phyloP scores from a whole-genome alignment of 1,140 invertebrate genomes.

The Lamellibrachia luymesi region DNA sequence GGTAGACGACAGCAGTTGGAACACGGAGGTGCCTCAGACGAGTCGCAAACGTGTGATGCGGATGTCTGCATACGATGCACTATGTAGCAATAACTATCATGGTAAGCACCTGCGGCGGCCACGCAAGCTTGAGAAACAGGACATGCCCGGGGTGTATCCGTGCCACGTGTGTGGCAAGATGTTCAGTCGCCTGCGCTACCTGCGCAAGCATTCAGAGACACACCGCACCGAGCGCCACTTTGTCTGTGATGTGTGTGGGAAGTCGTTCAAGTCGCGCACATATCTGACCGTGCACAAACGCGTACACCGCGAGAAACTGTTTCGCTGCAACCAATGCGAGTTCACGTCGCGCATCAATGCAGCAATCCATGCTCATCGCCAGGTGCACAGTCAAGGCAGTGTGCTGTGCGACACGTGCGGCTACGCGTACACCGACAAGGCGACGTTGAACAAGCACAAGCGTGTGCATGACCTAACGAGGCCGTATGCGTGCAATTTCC shows the following conservation, averaged over 20 bases:
- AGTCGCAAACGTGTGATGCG: slow-evolving; percentile 34
- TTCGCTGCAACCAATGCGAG: slow-evolving; percentile 47
- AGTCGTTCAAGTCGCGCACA: slow-evolving; percentile 45
- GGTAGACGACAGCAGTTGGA: slow-evolving; percentile 13
- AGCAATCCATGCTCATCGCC: slow-evolving; percentile 49
- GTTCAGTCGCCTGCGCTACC: slow-evolving; percentile 45
- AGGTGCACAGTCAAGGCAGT: slow-evolving; percentile 46
- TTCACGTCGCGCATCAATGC: slow-evolving; percentile 46
- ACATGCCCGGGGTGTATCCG: slow-evolving; percentile 41
- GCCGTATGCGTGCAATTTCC: slow-evolving; percentile 45
- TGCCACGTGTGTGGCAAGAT: slow-evolving; percentile 47
- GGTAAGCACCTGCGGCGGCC: slow-evolving; percentile 17
- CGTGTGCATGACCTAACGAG: slow-evolving; percentile 48
- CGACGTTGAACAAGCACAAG: slow-evolving; percentile 50
- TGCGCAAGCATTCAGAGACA: slow-evolving; percentile 41
- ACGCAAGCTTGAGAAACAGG: slow-evolving; percentile 43
- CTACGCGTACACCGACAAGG: slow-evolving; percentile 47
- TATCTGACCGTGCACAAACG: slow-evolving; percentile 42
- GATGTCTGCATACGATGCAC: slow-evolving; percentile 37
- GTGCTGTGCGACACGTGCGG: slow-evolving; percentile 53
- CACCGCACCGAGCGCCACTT: slow-evolving; percentile 41
- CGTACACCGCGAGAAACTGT: slow-evolving; percentile 41
- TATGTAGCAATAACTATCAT: slow-evolving; percentile 20
- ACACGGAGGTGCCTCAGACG: neutral
- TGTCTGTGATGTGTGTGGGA: slow-evolving; percentile 48